These are phyloP conservation scores for Myotis vivesi DNA, from an alignment of 2,797 vertebrate genomes.

Conservation along the genomic window DNA sequence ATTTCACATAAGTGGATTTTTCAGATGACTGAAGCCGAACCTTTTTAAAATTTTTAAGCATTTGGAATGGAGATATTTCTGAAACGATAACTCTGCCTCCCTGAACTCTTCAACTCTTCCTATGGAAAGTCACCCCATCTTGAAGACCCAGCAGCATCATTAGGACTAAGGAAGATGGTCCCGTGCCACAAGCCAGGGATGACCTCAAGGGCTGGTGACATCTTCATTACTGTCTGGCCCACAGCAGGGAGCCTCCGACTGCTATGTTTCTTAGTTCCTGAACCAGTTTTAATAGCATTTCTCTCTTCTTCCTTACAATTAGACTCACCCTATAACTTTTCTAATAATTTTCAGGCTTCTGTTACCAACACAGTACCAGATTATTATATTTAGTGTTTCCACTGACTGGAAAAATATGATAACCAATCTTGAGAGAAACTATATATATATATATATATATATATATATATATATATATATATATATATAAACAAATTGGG, in stretches of 20 bases:
- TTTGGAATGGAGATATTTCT: slow-evolving; percentile 37
- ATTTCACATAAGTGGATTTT: slow-evolving; percentile 40
- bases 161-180: neutral
- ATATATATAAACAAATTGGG: neutral
- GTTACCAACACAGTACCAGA: neutral
- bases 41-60: neutral
- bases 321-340: neutral
- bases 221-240: neutral
- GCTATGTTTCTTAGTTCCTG: neutral
- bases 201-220: neutral
- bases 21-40: slow-evolving; percentile 56
- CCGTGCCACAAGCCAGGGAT: fast-evolving
- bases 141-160: neutral
- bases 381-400: neutral
- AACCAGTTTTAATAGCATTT: neutral
- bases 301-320: neutral
- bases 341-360: neutral
- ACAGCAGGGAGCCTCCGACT: neutral
- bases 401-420: neutral
- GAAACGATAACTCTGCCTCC: neutral
- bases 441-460: neutral
- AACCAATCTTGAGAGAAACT: neutral
- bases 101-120: neutral
- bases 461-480: no score
- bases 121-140: neutral